A percentile compares a stretch with the other conserved stretches of the same genome.
These are phyloP conservation scores for Malurus cyaneus DNA, from an alignment of 2,113 vertebrate genomes.

Conservation along the genomic window DNA sequence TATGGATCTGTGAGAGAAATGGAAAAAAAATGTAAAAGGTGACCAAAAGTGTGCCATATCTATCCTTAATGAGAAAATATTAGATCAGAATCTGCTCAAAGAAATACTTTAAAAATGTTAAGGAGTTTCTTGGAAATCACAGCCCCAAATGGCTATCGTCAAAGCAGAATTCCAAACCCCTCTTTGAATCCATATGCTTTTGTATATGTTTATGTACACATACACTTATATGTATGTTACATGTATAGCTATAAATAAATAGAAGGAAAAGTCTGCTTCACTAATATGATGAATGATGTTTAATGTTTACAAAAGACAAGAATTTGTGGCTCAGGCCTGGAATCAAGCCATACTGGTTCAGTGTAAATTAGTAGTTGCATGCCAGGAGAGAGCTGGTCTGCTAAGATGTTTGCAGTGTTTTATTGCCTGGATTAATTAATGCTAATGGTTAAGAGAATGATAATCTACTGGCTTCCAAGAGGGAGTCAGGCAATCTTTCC, in stretches of 20 bases:
- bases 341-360: not conserved
- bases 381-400: conserved; percentile 22
- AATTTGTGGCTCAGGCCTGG: not conserved
- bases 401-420: conserved; percentile 13
- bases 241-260: not conserved
- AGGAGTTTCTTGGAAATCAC: not conserved
- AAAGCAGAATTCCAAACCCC: not conserved
- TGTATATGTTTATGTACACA: not conserved
- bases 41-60: not conserved
- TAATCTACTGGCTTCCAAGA: conserved; percentile 36
- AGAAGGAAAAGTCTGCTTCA: not conserved
- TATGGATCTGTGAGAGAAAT: not conserved
- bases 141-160: not conserved
- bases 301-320: conserved; percentile 15
- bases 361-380: not conserved
- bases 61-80: not conserved
- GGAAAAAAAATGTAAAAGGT: not conserved
- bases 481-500: not conserved
- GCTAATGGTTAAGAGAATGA: conserved; percentile 28
- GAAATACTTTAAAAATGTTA: not conserved
- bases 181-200: not conserved
- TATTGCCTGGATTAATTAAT: conserved; percentile 56
- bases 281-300: not conserved
- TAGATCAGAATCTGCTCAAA: not conserved
- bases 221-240: not conserved